Conservation (phyloP, 2,797 vertebrate genomes). For the Pangasius djambal region DNA sequence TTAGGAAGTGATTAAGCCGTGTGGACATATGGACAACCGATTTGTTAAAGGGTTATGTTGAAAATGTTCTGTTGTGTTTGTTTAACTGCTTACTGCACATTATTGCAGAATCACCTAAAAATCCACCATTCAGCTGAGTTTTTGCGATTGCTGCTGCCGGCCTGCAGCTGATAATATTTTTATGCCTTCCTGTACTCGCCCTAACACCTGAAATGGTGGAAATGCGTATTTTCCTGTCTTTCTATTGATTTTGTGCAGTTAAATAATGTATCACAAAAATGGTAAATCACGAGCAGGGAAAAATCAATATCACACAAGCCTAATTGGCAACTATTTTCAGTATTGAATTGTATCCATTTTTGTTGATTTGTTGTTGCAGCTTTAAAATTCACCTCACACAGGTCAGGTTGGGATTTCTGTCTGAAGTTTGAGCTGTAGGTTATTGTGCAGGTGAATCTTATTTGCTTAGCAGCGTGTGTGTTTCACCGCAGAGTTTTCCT, state of each 20-base stretch:
- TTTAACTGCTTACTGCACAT: too few species aligned
- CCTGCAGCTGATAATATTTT: not conserved
- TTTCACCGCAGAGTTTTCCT: constrained; percentile 10
- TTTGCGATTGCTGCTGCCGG: not conserved
- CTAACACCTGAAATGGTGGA: not conserved
- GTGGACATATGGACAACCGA: not conserved
- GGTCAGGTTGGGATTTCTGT: not conserved
- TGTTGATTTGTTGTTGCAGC: not conserved
- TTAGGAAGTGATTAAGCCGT: not conserved
- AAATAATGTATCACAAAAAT: not conserved
- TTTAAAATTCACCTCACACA: not conserved
- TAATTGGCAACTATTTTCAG: not conserved
- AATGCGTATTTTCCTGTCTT: not conserved
- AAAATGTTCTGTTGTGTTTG: too few species aligned
- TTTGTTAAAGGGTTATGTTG: not conserved
- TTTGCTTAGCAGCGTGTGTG: constrained; percentile 16
- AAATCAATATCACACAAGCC: not conserved
- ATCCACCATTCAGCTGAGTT: too few species aligned
- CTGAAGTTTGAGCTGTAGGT: not conserved
- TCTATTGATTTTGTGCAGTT: not conserved
- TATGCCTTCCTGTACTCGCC: not conserved
- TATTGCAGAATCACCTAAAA: too few species aligned
- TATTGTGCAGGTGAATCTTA: constrained; percentile 1
- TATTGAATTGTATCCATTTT: not conserved
- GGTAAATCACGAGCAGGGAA: not conserved